A percentile compares a stretch with the other conserved stretches of the same genome.
phyloP scores from a whole-genome alignment of 2,797 vertebrate species.

The Diplodus sargus region DNA sequence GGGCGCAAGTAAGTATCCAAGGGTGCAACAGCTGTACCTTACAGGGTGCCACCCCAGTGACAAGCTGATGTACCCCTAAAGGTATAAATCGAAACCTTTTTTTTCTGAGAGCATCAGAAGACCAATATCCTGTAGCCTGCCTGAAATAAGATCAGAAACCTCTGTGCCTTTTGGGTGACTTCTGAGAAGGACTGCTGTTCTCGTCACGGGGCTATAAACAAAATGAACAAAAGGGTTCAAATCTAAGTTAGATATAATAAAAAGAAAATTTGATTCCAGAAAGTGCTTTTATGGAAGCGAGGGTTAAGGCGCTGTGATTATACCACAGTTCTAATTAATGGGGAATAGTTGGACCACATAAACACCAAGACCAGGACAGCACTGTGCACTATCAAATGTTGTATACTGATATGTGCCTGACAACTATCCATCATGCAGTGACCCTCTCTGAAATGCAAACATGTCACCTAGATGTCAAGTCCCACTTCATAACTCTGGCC shows the following conservation, averaged over 20 bases:
- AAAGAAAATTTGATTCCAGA: neutral
- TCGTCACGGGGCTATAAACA: neutral
- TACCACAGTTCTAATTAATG: neutral
- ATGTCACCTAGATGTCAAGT: constrained; percentile 19
- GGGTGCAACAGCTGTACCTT: too few species aligned
- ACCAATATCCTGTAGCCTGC: too few species aligned
- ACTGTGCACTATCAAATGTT: neutral
- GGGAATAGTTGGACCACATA: neutral
- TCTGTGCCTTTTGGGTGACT: too few species aligned
- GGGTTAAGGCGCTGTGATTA: constrained; percentile 1
- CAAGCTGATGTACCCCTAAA: too few species aligned
- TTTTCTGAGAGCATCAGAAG: too few species aligned
- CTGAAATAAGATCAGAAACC: too few species aligned
- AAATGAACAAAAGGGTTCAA: neutral
- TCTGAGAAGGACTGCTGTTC: too few species aligned
- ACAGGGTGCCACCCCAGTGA: too few species aligned
- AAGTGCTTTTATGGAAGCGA: neutral
- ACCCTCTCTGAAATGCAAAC: constrained; percentile 23
- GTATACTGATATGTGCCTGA: constrained; percentile 24
- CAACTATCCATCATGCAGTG: constrained; percentile 1
- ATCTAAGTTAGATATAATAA: too few species aligned
- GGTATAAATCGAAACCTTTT: too few species aligned
- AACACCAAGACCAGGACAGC: neutral
- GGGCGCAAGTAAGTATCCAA: too few species aligned
- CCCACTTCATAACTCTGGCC: neutral